Base-by-base conservation (phyloP, 2,113 vertebrate species). In the Proterorhinus semilunaris region DNA sequence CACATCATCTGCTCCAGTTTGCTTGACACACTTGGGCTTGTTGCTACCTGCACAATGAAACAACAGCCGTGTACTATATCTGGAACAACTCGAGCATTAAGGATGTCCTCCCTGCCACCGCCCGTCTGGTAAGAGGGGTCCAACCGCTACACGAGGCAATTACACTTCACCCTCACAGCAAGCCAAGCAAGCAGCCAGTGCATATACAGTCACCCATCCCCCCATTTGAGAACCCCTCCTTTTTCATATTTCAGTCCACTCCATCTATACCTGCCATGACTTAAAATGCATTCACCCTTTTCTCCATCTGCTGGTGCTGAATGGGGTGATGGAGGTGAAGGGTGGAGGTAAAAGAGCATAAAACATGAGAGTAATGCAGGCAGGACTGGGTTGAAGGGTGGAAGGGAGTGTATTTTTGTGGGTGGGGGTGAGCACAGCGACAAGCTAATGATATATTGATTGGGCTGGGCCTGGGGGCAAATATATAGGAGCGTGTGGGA, bases 391-490 rank as follows among this genome's bases (percentile, higher is more conserved):
- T 43, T n/a, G 54, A 62, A 59, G 74, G 63, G 61, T 65, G 43
- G 66, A 6, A 36, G 27, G 27, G 27, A 36, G 27, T 36, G 17
- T 49, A 52, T 47, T 17, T 45, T 54, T 55, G 62, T 75, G 52
- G 66, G 62, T 58, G 54, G 45, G 74, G 76, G 21, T 58, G 72
- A 72, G 79, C 44, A 72, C 69, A 76, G 68, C 82, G 81, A 71
- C 62, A 74, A 70, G 75, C 82, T 90, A 88, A 92, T 90, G 89
- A 88, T 86, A 72, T 90, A 91, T 92, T 90, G 90, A 92, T 92
- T 81, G 71, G 78, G 45, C 15, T 72, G 62, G 66, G 83, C 90
- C 86, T 13, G 69, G 80, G 21, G 84, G 86, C 80, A 74, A 80
- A 80, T 62, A 66, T 69, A 76, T 71, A 50, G 78, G 84, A 76